Conservation (phyloP, 2,797 vertebrate species). For the Thripadectes ignobilis region DNA sequence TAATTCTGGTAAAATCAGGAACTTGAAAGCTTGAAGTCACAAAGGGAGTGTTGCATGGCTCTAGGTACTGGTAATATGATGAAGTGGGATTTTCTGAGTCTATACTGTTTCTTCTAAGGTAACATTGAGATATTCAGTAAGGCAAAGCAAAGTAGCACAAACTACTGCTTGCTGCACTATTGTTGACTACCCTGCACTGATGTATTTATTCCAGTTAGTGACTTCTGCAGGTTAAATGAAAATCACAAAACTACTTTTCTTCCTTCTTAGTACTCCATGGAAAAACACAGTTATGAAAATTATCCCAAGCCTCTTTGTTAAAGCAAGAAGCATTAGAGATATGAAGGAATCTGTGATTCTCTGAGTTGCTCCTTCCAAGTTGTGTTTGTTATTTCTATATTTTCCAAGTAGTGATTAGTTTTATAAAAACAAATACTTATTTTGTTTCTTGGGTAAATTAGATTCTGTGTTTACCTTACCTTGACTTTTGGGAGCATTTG, state of each 20-base stretch:
- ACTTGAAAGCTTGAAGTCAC: not conserved
- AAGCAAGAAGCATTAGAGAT: not conserved
- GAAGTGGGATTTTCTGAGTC: not conserved
- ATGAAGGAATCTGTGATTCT: not conserved
- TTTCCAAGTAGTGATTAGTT: not conserved
- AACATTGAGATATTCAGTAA: not conserved
- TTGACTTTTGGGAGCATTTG: accelerated
- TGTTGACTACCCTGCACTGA: not conserved
- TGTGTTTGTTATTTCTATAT: not conserved
- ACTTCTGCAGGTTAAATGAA: not conserved
- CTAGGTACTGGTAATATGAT: not conserved
- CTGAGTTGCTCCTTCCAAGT: not conserved
- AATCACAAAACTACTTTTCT: not conserved
- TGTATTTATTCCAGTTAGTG: not conserved
- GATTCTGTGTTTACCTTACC: not conserved
- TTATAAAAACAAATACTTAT: not conserved
- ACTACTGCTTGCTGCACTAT: not conserved
- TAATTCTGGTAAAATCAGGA: not conserved
- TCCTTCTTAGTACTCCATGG: not conserved
- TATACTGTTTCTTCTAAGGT: not conserved
- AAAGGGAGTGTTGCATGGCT: not conserved
- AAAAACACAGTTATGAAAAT: not conserved
- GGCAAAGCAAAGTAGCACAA: not conserved
- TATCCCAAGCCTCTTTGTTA: not conserved
- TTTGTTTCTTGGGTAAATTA: not conserved